Base-by-base conservation (phyloP, 2,797 vertebrate species). In the Craterocephalus amniculus region DNA sequence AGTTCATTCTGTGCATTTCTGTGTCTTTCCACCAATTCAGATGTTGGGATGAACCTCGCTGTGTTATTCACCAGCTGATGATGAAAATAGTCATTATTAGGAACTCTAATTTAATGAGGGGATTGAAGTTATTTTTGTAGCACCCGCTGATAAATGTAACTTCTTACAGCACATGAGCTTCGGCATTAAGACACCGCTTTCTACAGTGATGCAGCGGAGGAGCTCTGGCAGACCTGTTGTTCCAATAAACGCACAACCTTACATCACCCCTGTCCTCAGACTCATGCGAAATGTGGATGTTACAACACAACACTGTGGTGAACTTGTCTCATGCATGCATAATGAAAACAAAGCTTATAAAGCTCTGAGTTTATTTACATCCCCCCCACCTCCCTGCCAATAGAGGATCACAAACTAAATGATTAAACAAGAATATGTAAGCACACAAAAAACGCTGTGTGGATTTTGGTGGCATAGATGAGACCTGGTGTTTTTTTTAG, bases 181-280 rank as follows among this genome's bases (percentile, higher is more conserved):
- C 36, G 16, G 36, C 36, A 14, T 38, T 38, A 14, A 38, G 36
- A 38, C 13, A 38, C 36, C 12, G 36, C 13, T 38, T 16, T 38
- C 36, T 16, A 16, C 29, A 29, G 29, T 29, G 29, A 29, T 29
- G 5, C 36, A n/a, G 6, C 20, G 4, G 20, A n/a, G 18, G 27
- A 40, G 29, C 65, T 10, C 65, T 35, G 32, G 58, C 27, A 54
- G 62, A 67, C 70, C 61, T 51, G 64, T 49, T 69, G 45, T 70
- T 68, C 58, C 58, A 56, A 58, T 31, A 70, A 38, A 57, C 63
- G 0, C 31, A 67, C 38, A 45, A 35, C 63, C 63, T 79, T 63
- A 76, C 75, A 81, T 78, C 74, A 71, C 54, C 52, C 20, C 58
- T 75, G 36, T 61, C 60, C 63, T 68, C 63, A 76, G 58, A 58